Evolutionary conservation across 2,797 vertebrate genomes (phyloP).

Genomic region (Aselliscus stoliczkanus): DNA sequence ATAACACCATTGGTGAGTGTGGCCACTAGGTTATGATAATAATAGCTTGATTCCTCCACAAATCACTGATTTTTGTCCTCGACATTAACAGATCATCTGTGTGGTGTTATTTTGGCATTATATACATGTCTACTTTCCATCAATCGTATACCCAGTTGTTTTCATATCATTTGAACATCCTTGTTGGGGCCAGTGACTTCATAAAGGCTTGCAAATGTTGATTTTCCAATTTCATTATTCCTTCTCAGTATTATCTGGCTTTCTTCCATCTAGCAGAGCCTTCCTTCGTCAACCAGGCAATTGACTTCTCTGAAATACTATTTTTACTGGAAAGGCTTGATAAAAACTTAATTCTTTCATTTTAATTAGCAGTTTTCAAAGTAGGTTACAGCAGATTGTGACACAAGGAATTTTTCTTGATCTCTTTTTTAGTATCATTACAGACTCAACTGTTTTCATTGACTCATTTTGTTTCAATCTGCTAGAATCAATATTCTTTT

Average conservation of each 20-base stretch:
- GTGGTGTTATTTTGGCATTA: neutral
- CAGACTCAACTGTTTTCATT: neutral
- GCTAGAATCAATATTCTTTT: neutral
- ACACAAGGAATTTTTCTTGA: neutral
- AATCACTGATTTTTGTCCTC: neutral
- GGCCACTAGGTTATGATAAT: neutral
- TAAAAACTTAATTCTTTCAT: neutral
- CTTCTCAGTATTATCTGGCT: neutral
- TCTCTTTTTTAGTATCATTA: neutral
- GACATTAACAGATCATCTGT: neutral
- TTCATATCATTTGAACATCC: neutral
- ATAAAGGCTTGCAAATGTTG: neutral
- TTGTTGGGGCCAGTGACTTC: neutral
- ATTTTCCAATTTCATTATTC: neutral
- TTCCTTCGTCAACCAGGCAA: neutral
- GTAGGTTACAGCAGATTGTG: neutral
- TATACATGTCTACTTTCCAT: neutral
- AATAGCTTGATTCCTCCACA: neutral
- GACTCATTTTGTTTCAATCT: neutral
- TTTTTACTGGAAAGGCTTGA: neutral
- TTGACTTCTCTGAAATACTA: neutral
- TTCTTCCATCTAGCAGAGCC: neutral
- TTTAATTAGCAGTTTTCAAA: constrained; percentile 12
- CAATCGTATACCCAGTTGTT: neutral
- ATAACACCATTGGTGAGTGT: neutral